Evolutionary conservation across 1,140 invertebrate genomes (phyloP).

Genomic region (Drosophila nebulosa): DNA sequence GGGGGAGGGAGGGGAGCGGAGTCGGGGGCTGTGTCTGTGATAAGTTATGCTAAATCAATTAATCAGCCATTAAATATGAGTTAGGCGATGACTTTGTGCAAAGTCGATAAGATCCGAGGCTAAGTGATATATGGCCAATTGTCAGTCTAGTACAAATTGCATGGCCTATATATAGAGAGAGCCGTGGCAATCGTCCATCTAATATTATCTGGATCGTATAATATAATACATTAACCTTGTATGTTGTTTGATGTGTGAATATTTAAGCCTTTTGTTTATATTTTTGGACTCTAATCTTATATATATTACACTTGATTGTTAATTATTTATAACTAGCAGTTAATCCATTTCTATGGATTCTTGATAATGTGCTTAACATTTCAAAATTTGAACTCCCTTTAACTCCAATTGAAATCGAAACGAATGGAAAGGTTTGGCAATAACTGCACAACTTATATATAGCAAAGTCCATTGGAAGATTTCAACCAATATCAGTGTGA

Average conservation of each 20-base stretch:
- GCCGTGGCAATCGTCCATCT: neutral
- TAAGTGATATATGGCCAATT: neutral
- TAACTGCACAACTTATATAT: neutral
- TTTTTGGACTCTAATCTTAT: neutral
- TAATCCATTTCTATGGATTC: neutral
- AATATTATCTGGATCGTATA: neutral
- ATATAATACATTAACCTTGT: neutral
- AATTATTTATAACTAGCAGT: neutral
- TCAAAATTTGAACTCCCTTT: neutral
- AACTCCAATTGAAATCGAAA: neutral
- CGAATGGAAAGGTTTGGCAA: neutral
- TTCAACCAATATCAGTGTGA: neutral
- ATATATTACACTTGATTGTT: neutral
- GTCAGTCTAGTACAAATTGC: neutral
- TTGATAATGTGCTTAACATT: neutral
- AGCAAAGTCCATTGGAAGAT: too few relatives aligned
- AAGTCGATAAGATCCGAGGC: neutral
- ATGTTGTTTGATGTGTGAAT: neutral
- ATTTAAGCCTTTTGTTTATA: neutral
- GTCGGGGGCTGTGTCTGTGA: neutral
- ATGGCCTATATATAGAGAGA: neutral
- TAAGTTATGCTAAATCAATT: constrained; percentile 33
- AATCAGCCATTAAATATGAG: constrained; percentile 39
- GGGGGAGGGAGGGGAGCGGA: neutral
- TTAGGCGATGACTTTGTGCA: neutral